A percentile compares a stretch with the other conserved stretches of the same genome.
phyloP scores from a whole-genome alignment of 2,888 invertebrate species.

The Megalurothrips usitatus region DNA sequence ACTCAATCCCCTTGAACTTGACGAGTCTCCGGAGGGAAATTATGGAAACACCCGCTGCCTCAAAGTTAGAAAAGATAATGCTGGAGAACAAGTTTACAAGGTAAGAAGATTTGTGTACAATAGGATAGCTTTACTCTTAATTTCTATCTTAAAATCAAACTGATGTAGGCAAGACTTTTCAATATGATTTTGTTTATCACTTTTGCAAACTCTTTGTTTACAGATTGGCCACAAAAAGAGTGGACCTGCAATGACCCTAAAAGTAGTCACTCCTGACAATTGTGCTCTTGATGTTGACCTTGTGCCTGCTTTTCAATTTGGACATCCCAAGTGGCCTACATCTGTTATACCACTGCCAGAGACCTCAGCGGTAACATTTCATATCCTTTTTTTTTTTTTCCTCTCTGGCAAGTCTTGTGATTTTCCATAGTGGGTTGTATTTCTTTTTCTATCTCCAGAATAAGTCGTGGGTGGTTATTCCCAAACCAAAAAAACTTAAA shows the following conservation, averaged over 20 bases:
- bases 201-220: conserved; percentile 39
- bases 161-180: too few relatives aligned
- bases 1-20: conserved; percentile 38
- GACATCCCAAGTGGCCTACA: conserved; percentile 47
- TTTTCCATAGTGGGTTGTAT: too few relatives aligned
- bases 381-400: neutral
- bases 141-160: neutral
- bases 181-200: neutral
- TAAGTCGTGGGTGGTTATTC: conserved; percentile 52
- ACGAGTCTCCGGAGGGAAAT: neutral
- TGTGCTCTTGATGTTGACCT: conserved; percentile 50
- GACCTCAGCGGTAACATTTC: neutral
- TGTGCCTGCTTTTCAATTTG: conserved; percentile 53
- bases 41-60: neutral
- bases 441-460: conserved; percentile 36
- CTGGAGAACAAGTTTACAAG: neutral
- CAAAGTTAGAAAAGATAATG: neutral
- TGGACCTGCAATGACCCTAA: conserved; percentile 56
- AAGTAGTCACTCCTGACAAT: conserved; percentile 43
- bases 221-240: conserved; percentile 47
- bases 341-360: conserved; percentile 33
- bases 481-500: conserved; percentile 49
- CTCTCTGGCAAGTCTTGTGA: too few relatives aligned
- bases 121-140: neutral
- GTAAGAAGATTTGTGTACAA: neutral